phyloP scores from a whole-genome alignment of 2,113 vertebrate genomes.

The Archocentrus centrarchus region DNA sequence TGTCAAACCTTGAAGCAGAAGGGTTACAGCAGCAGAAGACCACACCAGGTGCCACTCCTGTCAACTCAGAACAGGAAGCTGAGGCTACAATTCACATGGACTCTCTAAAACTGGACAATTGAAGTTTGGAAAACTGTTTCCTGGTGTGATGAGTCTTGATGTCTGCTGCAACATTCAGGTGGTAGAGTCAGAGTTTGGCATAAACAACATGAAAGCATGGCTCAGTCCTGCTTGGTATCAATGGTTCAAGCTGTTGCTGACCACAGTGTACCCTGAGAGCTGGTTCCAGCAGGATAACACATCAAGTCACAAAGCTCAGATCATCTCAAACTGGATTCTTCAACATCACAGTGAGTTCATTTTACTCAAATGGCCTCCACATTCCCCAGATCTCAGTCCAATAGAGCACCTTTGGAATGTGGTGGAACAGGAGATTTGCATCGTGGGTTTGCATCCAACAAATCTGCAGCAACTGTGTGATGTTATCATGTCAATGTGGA shows the following conservation, averaged over 20 bases:
- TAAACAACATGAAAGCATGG: not conserved
- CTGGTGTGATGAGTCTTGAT: not conserved
- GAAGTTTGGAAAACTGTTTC: not conserved
- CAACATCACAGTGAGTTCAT: too few relatives aligned
- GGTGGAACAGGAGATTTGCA: not conserved
- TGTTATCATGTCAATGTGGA: too few relatives aligned
- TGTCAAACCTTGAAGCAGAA: too few relatives aligned
- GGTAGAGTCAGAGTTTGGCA: not conserved
- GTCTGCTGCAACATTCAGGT: not conserved
- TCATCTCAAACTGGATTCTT: too few relatives aligned
- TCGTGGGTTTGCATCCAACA: not conserved
- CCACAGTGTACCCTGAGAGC: too few relatives aligned
- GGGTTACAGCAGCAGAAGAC: too few relatives aligned
- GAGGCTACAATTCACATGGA: too few relatives aligned
- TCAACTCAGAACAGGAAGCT: too few relatives aligned
- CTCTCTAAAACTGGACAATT: not conserved
- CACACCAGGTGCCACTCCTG: too few relatives aligned
- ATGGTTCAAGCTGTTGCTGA: not conserved
- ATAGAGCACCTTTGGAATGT: fast-evolving
- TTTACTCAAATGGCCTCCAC: not conserved
- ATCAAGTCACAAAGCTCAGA: too few relatives aligned
- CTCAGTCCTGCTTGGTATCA: not conserved
- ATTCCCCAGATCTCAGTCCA: not conserved
- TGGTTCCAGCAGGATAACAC: too few relatives aligned
- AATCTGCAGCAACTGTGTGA: not conserved